phyloP scores from a whole-genome alignment of 2,888 invertebrate genomes.

The Dyspetes luteomarginatus region DNA sequence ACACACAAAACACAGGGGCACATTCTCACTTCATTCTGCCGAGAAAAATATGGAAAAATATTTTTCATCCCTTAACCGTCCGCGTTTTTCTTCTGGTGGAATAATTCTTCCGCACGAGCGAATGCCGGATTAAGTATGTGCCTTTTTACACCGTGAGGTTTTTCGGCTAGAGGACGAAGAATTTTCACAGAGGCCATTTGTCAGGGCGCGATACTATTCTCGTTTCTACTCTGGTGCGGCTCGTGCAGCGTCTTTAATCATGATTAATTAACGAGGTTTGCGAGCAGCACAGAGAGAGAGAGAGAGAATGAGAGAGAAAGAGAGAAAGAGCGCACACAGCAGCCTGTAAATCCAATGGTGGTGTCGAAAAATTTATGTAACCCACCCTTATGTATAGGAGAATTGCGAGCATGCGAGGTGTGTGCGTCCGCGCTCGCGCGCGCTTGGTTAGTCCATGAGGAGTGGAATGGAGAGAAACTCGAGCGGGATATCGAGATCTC shows the following conservation, averaged over 20 bases:
- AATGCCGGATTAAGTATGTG: constrained; percentile 44
- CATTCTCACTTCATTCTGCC: not conserved
- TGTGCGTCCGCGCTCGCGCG: constrained; percentile 24
- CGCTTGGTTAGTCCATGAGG: not conserved
- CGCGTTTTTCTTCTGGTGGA: not conserved
- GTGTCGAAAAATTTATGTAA: constrained; percentile 70
- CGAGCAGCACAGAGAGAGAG: constrained; percentile 32
- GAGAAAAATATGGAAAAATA: constrained; percentile 40
- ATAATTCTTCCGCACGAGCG: constrained; percentile 31
- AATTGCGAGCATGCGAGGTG: constrained; percentile 24
- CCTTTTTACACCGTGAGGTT: constrained; percentile 30
- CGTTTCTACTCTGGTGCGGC: constrained; percentile 44
- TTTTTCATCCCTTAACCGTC: constrained; percentile 12
- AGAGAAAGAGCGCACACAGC: constrained; percentile 36
- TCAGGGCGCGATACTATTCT: constrained; percentile 67
- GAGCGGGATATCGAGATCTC: constrained; percentile 47
- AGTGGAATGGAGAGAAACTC: constrained; percentile 10
- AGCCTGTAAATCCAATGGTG: constrained; percentile 60
- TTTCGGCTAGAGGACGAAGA: constrained; percentile 48
- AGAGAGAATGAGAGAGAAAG: constrained; percentile 24
- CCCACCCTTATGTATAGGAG: constrained; percentile 18
- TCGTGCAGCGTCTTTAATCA: constrained; percentile 67
- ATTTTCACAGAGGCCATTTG: constrained; percentile 62
- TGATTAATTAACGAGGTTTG: constrained; percentile 69
- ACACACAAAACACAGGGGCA: not conserved